Evolutionary conservation across 2,888 invertebrate genomes (phyloP).

Genomic region (Choristoneura rosaceana): DNA sequence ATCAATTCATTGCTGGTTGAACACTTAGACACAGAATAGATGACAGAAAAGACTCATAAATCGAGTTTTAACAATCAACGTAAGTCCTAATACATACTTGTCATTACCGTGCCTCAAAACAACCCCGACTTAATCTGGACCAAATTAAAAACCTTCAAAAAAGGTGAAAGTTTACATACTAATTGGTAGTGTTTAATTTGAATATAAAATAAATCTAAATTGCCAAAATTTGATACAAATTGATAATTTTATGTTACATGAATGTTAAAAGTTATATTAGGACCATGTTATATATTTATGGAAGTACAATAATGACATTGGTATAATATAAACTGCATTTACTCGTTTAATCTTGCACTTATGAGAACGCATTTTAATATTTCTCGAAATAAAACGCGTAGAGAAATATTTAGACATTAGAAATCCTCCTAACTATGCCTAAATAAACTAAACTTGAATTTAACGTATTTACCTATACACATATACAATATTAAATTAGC

Average conservation of each 20-base stretch:
- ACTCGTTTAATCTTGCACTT: background rate
- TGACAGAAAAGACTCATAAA: too few relatives aligned
- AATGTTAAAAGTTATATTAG: background rate
- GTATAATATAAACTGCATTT: background rate
- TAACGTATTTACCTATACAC: background rate
- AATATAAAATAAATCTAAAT: background rate
- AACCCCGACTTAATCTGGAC: too few relatives aligned
- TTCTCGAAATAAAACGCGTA: background rate
- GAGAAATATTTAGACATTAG: slow-evolving; percentile 4
- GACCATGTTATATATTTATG: background rate
- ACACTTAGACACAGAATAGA: too few relatives aligned
- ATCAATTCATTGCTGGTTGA: too few relatives aligned
- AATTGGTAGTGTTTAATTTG: background rate
- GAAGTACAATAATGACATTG: background rate
- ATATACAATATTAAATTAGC: slow-evolving; percentile 7
- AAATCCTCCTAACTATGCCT: slow-evolving; percentile 5
- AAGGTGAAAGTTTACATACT: background rate
- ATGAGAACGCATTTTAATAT: background rate
- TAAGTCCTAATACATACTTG: too few relatives aligned
- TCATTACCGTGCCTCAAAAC: too few relatives aligned
- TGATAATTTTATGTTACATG: background rate
- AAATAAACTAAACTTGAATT: background rate
- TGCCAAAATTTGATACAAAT: background rate
- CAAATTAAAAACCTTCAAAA: background rate
- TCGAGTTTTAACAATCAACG: too few relatives aligned